Percentiles rank a stretch among this genome's conserved stretches.
phyloP scores from a whole-genome alignment of 1,140 invertebrate species.

The Nilaparvata lugens region DNA sequence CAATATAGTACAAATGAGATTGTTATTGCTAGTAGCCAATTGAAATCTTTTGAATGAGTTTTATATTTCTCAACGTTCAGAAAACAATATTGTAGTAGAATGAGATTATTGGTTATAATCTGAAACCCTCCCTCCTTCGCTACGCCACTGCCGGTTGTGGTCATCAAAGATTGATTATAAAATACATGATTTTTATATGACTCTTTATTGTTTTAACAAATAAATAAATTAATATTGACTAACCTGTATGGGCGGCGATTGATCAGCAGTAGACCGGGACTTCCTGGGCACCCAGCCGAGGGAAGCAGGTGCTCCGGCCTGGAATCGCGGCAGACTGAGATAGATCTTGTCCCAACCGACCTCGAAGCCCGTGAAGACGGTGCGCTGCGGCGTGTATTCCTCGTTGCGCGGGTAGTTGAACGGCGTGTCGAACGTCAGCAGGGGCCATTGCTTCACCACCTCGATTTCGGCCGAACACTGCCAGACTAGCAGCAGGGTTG shows the following conservation, averaged over 20 bases:
- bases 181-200: no score
- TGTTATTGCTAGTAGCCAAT: no score
- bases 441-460: conserved; percentile 61
- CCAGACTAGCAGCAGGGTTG: no score
- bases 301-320: conserved; percentile 61
- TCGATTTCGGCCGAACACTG: conserved; percentile 38
- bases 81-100: no score
- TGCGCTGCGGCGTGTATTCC: conserved; percentile 26
- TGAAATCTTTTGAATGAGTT: no score
- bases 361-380: conserved; percentile 57
- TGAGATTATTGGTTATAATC: no score
- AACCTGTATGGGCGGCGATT: conserved; percentile 51
- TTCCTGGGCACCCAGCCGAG: conserved; percentile 51
- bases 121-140: no score
- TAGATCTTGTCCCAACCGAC: conserved; percentile 59
- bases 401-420: conserved; percentile 36
- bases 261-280: conserved; percentile 37
- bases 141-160: no score
- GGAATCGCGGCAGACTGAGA: conserved; percentile 56
- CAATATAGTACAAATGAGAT: no score
- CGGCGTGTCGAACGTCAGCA: conserved; percentile 57
- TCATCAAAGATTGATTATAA: no score
- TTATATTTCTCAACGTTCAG: no score
- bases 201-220: background rate
- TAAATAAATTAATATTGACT: conserved; percentile 4